Conservation (phyloP, 2,888 invertebrate species). For the Epinotia nisella region DNA sequence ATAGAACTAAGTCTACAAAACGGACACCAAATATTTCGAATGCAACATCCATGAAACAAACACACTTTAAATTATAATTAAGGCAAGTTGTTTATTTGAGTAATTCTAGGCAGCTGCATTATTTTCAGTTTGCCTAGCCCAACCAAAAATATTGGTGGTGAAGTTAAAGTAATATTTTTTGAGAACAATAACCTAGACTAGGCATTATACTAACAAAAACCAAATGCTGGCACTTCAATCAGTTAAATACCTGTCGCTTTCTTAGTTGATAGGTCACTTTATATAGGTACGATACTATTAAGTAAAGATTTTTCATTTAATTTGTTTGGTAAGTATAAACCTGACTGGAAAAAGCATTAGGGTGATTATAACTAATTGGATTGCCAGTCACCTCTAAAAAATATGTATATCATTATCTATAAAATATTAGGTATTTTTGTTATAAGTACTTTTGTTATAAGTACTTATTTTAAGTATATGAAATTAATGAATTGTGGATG, state of each 20-base stretch:
- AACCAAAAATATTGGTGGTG: not conserved
- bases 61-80: constrained; percentile 27
- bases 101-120: constrained; percentile 13
- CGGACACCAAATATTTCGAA: constrained; percentile 9
- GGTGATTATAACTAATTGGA: not conserved
- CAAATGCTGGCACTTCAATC: not conserved
- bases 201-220: not conserved
- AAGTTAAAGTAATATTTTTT: not conserved
- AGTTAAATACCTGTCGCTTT: not conserved
- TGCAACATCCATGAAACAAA: constrained; percentile 4
- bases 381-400: not conserved
- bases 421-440: not conserved
- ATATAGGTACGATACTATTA: not conserved
- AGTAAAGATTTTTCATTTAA: not conserved
- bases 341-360: not conserved
- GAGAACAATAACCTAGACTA: not conserved
- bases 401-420: not conserved
- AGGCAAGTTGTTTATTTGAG: constrained; percentile 33
- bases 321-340: too few species aligned
- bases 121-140: constrained; percentile 9
- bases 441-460: constrained; percentile 7
- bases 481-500: not conserved
- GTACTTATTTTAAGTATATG: constrained; percentile 20
- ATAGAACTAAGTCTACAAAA: not conserved
- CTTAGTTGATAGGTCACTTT: too few species aligned